These are phyloP conservation scores for Harpagoxenus sublaevis DNA, from an alignment of 2,888 invertebrate species.

Conservation along the genomic window DNA sequence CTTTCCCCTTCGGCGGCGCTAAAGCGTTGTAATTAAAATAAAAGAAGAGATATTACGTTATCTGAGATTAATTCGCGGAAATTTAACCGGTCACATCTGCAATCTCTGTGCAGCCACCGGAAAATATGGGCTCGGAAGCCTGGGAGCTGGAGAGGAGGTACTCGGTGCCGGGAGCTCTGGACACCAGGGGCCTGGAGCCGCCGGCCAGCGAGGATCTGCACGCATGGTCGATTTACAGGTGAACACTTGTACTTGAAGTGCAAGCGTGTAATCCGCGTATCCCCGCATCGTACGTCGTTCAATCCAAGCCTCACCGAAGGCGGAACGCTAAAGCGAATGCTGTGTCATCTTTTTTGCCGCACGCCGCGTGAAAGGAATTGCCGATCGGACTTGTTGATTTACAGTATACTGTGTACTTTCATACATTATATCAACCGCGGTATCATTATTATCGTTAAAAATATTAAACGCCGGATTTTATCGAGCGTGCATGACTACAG, in stretches of 20 bases:
- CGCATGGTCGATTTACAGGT: conserved; percentile 98
- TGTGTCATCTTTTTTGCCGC: conserved; percentile 32
- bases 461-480: background rate
- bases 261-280: conserved; percentile 51
- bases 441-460: conserved; percentile 1
- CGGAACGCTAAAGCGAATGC: conserved; percentile 44
- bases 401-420: background rate
- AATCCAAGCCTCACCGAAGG: conserved; percentile 28
- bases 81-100: conserved; percentile 40
- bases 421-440: background rate
- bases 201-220: conserved; percentile 97
- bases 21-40: conserved; percentile 46
- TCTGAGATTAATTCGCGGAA: conserved; percentile 38
- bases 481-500: background rate
- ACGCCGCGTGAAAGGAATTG: conserved; percentile 21
- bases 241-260: conserved; percentile 65
- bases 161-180: conserved; percentile 94
- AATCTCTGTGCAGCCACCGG: conserved; percentile 62
- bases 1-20: conserved; percentile 30
- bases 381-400: conserved; percentile 29
- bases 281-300: conserved; percentile 3
- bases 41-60: conserved; percentile 9
- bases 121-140: conserved; percentile 87
- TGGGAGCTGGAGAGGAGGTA: conserved; percentile 94
- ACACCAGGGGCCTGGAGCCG: conserved; percentile 89